phyloP scores from a whole-genome alignment of 2,888 invertebrate genomes.

The Parelbella ahira region DNA sequence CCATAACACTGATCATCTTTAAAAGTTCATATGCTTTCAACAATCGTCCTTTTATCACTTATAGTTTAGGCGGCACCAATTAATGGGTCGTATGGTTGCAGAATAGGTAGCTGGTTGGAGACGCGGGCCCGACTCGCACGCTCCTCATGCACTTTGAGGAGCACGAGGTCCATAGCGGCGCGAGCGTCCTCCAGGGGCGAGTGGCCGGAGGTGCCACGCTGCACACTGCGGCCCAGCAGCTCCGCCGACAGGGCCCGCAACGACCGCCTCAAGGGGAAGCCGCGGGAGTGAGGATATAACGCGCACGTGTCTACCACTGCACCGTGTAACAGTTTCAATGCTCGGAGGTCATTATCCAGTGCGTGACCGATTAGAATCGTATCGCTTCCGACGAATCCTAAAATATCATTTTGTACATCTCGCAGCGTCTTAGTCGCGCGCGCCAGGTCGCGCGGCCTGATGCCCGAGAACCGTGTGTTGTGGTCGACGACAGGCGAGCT shows the following conservation, averaged over 20 bases:
- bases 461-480: conserved; percentile 97
- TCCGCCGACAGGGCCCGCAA: conserved; percentile 88
- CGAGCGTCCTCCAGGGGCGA: conserved; percentile 96
- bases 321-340: conserved; percentile 90
- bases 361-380: conserved; percentile 97
- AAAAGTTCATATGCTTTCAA: too few relatives aligned
- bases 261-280: conserved; percentile 91
- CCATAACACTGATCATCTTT: conserved; percentile 43
- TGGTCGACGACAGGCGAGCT: conserved; percentile 92
- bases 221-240: conserved; percentile 89
- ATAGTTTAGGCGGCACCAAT: conserved; percentile 66
- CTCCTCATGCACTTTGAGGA: conserved; percentile 83
- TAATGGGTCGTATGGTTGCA: conserved; percentile 70
- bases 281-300: conserved; percentile 91
- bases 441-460: conserved; percentile 82
- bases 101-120: conserved; percentile 48
- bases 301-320: conserved; percentile 94
- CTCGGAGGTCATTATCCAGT: conserved; percentile 95
- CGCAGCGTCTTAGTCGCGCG: conserved; percentile 84
- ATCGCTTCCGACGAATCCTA: conserved; percentile 88
- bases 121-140: conserved; percentile 46
- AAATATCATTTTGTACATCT: conserved; percentile 92
- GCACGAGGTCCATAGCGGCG: conserved; percentile 93
- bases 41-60: conserved; percentile 48
- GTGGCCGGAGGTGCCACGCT: conserved; percentile 86